These are phyloP conservation scores for Phaenicophaeus curvirostris DNA, from an alignment of 2,797 vertebrate species.

Conservation along the genomic window DNA sequence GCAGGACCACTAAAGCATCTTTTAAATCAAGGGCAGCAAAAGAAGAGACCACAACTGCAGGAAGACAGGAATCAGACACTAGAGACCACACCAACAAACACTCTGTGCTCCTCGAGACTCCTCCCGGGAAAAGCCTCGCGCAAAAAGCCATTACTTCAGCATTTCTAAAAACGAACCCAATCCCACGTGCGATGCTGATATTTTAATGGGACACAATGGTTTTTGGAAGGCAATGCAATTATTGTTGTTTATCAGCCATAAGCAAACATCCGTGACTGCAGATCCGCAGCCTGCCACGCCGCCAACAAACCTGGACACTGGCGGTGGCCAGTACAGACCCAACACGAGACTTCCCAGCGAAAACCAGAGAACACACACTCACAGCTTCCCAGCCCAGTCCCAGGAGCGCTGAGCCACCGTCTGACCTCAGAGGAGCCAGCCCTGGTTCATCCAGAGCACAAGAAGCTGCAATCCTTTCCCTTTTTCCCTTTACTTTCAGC, in stretches of 20 bases:
- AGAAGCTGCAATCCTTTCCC: not conserved
- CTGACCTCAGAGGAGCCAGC: not conserved
- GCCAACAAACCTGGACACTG: not conserved
- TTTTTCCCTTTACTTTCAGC: not conserved
- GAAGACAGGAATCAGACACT: not conserved
- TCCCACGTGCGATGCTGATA: fast-evolving
- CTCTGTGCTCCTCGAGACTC: not conserved
- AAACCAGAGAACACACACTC: not conserved
- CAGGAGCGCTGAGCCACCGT: fast-evolving
- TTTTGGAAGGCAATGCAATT: not conserved
- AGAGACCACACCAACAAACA: not conserved
- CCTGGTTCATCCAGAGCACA: not conserved
- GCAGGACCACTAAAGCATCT: no score
- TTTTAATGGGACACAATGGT: not conserved
- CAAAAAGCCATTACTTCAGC: constrained; percentile 17
- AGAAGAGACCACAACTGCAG: no score
- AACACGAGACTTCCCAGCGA: not conserved
- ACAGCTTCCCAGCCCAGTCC: not conserved
- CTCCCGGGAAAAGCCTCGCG: not conserved
- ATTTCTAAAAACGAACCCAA: constrained; percentile 7
- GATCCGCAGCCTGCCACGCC: no score
- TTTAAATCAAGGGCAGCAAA: no score
- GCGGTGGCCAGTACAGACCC: fast-evolving
- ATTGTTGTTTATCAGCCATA: not conserved
- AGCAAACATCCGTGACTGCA: not conserved